These are phyloP conservation scores for Erynnis tages DNA, from an alignment of 2,888 invertebrate species.

Conservation along the genomic window DNA sequence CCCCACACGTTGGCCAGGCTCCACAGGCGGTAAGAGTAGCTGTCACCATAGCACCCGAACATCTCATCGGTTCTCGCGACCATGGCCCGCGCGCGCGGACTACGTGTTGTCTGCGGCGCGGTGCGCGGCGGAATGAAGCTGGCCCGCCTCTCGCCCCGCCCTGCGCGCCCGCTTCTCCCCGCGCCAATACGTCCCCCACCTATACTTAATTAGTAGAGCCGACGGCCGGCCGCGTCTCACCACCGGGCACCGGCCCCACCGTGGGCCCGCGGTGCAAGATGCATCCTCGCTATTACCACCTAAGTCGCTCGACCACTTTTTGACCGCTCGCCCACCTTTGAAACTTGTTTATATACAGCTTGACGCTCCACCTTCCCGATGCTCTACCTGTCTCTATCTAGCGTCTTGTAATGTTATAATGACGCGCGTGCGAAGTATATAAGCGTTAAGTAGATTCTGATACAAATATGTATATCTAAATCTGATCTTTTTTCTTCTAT, in stretches of 20 bases:
- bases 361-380: conserved; percentile 63
- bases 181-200: conserved; percentile 45
- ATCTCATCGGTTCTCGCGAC: conserved; percentile 91
- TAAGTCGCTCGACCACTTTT: conserved; percentile 5
- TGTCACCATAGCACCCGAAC: conserved; percentile 87
- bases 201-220: conserved; percentile 72
- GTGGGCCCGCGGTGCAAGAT: conserved; percentile 39
- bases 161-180: conserved; percentile 46
- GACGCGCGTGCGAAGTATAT: conserved; percentile 10
- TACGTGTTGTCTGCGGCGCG: conserved; percentile 64
- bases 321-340: conserved; percentile 28
- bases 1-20: conserved; percentile 89
- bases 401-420: conserved; percentile 32
- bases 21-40: conserved; percentile 89
- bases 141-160: conserved; percentile 57
- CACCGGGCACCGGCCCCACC: conserved; percentile 40
- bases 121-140: conserved; percentile 76
- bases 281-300: conserved; percentile 1
- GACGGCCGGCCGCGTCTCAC: conserved; percentile 43
- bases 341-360: conserved; percentile 56
- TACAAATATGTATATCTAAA: background rate
- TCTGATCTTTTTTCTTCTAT: too few species aligned
- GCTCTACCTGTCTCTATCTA: conserved; percentile 67
- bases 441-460: background rate
- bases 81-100: conserved; percentile 85